Conservation (phyloP, 2,113 vertebrate genomes). For the Heteronetta atricapilla region DNA sequence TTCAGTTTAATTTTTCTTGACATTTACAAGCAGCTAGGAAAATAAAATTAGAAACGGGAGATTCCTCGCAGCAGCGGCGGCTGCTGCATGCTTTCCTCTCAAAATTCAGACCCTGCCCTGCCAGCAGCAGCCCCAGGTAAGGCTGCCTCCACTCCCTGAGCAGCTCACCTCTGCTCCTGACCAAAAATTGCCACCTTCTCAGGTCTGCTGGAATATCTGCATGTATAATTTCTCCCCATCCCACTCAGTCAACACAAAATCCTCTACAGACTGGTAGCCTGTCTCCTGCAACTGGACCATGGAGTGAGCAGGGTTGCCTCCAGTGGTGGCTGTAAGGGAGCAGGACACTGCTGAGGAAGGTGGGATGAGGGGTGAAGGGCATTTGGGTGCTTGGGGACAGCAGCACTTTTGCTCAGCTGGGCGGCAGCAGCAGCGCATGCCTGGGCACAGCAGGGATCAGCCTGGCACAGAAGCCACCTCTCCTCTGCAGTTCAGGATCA, state of each 20-base stretch:
- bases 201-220: neutral
- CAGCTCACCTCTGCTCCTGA: neutral
- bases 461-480: neutral
- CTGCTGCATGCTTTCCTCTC: neutral
- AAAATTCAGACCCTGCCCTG: neutral
- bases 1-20: neutral
- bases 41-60: slow-evolving; percentile 46
- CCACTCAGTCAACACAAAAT: neutral
- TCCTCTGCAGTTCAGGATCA: neutral
- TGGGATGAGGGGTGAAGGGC: neutral
- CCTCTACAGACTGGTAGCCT: no score
- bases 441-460: fast-evolving
- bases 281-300: neutral
- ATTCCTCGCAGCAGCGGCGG: neutral
- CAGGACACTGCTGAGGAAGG: neutral
- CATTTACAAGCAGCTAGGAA: neutral
- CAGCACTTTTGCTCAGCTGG: neutral
- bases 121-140: neutral
- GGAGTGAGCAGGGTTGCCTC: neutral
- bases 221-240: neutral
- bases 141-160: neutral
- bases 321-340: neutral
- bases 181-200: neutral
- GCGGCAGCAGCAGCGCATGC: fast-evolving
- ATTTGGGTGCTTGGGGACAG: neutral